Evolutionary conservation across 2,113 vertebrate genomes (phyloP).

Genomic region (Tonatia bakeri): DNA sequence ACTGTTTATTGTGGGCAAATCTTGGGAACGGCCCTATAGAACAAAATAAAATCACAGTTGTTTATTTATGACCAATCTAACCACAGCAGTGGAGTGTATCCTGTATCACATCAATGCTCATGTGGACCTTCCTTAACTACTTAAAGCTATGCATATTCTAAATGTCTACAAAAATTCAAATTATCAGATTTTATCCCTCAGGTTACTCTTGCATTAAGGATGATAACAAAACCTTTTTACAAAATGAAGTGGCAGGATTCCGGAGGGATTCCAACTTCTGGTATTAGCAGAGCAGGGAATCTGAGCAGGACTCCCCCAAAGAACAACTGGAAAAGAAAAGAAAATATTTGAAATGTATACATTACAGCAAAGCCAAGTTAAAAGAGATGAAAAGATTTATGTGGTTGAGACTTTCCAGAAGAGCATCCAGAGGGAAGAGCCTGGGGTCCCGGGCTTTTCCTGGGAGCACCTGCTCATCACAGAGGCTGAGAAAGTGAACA

Average conservation of each 20-base stretch:
- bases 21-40: neutral
- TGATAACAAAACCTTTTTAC: neutral
- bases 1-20: neutral
- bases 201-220: neutral
- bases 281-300: neutral
- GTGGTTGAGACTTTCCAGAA: neutral
- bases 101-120: neutral
- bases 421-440: neutral
- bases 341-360: neutral
- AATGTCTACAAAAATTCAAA: neutral
- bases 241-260: neutral
- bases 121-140: neutral
- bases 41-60: neutral
- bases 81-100: accelerated
- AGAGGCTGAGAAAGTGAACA: neutral
- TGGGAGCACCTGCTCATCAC: neutral
- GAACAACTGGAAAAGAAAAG: neutral
- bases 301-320: neutral
- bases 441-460: neutral
- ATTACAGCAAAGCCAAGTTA: neutral
- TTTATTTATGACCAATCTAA: neutral
- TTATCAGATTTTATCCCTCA: neutral
- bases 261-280: too few species aligned
- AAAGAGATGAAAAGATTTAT: neutral
- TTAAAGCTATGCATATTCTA: neutral